Evolutionary conservation across 2,113 vertebrate species (phyloP).

Genomic region (Microcebus murinus): DNA sequence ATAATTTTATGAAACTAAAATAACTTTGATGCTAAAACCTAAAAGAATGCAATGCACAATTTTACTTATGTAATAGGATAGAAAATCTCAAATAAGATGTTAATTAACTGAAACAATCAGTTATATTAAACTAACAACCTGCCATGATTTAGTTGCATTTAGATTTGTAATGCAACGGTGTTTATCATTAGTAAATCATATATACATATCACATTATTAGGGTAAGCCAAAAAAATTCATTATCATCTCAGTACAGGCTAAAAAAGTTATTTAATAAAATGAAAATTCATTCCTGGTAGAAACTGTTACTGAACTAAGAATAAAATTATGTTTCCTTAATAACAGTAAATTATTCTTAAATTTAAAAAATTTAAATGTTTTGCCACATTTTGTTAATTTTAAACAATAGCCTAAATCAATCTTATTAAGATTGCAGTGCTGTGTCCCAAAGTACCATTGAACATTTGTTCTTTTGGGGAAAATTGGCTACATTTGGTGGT

Average conservation of each 20-base stretch:
- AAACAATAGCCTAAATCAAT: background rate
- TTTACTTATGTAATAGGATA: background rate
- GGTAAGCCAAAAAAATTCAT: background rate
- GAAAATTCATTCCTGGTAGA: slow-evolving; percentile 19
- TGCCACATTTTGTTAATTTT: background rate
- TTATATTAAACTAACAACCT: background rate
- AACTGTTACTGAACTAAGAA: slow-evolving; percentile 1
- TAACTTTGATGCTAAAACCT: slow-evolving; percentile 18
- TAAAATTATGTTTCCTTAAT: slow-evolving; percentile 23
- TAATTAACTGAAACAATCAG: slow-evolving; percentile 6
- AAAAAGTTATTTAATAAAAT: slow-evolving; percentile 34
- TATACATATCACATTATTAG: background rate
- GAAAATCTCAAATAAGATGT: background rate
- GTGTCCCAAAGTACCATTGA: background rate
- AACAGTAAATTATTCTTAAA: background rate
- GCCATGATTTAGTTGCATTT: background rate
- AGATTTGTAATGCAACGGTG: background rate
- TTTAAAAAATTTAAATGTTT: no score
- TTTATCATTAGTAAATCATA: background rate
- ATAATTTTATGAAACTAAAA: slow-evolving; percentile 19
- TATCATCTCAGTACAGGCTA: background rate
- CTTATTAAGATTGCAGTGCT: background rate
- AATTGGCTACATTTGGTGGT: background rate
- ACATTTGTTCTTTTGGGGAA: background rate
- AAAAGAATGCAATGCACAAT: background rate